These are phyloP conservation scores for Peromyscus leucopus DNA, from an alignment of 2,113 vertebrate genomes.

Conservation along the genomic window DNA sequence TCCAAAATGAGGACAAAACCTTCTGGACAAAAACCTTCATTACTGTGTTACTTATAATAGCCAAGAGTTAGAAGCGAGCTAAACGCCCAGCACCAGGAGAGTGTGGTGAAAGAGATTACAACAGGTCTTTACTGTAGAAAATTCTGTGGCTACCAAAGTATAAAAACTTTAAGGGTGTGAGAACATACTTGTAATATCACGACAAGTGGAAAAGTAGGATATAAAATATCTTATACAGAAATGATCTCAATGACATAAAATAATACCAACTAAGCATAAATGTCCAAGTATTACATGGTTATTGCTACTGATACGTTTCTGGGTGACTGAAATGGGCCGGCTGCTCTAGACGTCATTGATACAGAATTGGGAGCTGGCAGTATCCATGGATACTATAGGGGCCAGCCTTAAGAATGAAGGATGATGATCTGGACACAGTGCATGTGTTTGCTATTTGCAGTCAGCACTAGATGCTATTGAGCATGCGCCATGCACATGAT, in stretches of 20 bases:
- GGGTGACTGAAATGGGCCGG: background rate
- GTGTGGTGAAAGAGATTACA: conserved; percentile 49
- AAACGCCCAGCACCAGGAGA: background rate
- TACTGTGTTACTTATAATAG: conserved; percentile 44
- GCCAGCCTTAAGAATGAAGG: background rate
- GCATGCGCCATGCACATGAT: background rate
- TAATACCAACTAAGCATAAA: background rate
- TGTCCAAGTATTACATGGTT: background rate
- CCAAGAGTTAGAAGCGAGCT: conserved; percentile 32
- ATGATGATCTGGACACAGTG: background rate
- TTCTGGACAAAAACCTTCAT: conserved; percentile 18
- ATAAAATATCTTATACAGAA: conserved; percentile 13
- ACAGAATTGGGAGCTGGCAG: background rate
- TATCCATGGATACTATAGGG: background rate
- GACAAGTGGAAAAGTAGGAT: conserved; percentile 25
- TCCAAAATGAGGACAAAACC: conserved; percentile 37
- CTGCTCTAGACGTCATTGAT: background rate
- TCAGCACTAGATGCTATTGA: background rate
- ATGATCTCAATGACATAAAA: conserved; percentile 38
- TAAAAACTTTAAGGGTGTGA: conserved; percentile 39
- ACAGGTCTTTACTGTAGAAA: conserved; percentile 12
- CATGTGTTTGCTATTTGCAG: background rate
- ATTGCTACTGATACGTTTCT: conserved; percentile 14
- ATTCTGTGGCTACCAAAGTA: conserved; percentile 10
- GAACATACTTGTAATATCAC: conserved; percentile 42